Evolutionary conservation across 2,888 invertebrate species (phyloP).

Genomic region (Dorcus hopei): DNA sequence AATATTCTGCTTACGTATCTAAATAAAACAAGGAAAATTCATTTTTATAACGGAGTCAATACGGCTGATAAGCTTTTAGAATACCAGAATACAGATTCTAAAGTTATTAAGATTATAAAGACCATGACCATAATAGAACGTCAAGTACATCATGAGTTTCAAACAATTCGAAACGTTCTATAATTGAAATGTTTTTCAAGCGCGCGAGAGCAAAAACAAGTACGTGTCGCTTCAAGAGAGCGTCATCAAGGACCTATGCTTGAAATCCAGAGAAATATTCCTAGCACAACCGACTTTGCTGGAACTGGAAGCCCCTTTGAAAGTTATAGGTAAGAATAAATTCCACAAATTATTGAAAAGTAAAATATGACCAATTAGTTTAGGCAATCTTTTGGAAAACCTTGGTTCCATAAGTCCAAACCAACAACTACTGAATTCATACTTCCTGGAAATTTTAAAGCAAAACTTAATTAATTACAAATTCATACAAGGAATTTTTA

Average conservation of each 20-base stretch:
- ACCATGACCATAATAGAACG: no score
- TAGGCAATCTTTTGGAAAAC: not conserved
- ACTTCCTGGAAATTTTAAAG: not conserved
- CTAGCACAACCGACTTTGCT: constrained; percentile 40
- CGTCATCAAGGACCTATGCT: constrained; percentile 37
- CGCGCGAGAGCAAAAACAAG: constrained; percentile 4
- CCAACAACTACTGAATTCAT: not conserved
- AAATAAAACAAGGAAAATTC: no score
- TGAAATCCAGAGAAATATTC: constrained; percentile 35
- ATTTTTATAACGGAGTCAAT: no score
- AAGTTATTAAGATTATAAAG: no score
- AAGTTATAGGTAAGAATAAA: constrained; percentile 36
- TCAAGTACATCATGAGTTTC: no score
- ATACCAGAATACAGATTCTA: no score
- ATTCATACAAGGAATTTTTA: no score
- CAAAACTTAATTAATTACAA: no score
- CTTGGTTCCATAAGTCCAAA: not conserved
- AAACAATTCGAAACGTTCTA: not conserved
- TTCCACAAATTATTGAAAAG: not conserved
- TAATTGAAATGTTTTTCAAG: not conserved
- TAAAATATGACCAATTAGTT: not conserved
- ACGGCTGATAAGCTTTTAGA: no score
- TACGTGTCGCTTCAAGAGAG: constrained; percentile 22
- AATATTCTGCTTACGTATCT: no score
- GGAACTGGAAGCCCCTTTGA: constrained; percentile 41